These are phyloP conservation scores for Teinopalpus imperialis DNA, from an alignment of 2,888 invertebrate genomes.

Conservation along the genomic window DNA sequence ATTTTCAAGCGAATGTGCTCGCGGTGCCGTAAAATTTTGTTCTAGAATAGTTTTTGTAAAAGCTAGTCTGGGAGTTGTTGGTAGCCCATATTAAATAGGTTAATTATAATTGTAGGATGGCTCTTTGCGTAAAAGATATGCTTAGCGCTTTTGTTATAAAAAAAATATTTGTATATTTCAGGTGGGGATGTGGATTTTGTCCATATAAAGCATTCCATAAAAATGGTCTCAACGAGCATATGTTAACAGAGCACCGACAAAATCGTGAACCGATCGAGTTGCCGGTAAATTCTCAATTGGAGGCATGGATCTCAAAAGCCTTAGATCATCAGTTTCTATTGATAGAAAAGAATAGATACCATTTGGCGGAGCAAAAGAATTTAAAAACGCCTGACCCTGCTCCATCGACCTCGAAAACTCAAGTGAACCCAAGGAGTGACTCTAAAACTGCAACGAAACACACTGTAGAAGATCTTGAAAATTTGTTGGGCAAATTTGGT, in stretches of 20 bases:
- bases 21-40: too few relatives aligned
- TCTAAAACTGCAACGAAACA: constrained; percentile 7
- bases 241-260: constrained; percentile 66
- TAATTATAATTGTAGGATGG: too few relatives aligned
- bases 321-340: constrained; percentile 53
- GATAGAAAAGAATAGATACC: constrained; percentile 49
- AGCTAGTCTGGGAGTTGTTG: too few relatives aligned
- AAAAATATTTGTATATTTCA: constrained; percentile 51
- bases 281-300: constrained; percentile 65
- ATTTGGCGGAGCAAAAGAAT: constrained; percentile 45
- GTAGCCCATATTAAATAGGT: too few relatives aligned
- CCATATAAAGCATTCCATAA: constrained; percentile 81
- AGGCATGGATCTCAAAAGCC: constrained; percentile 74
- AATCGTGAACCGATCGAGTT: constrained; percentile 57
- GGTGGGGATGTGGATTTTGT: constrained; percentile 83
- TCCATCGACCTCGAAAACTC: constrained; percentile 19
- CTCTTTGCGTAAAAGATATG: too few relatives aligned
- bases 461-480: constrained; percentile 42
- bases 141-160: too few relatives aligned
- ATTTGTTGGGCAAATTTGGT: constrained; percentile 59
- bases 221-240: constrained; percentile 78
- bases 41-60: too few relatives aligned
- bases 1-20: too few relatives aligned
- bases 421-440: not conserved
- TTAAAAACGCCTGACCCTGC: constrained; percentile 35